Evolutionary conservation across 2,888 invertebrate species (phyloP).

Genomic region (Desoria tigrina): DNA sequence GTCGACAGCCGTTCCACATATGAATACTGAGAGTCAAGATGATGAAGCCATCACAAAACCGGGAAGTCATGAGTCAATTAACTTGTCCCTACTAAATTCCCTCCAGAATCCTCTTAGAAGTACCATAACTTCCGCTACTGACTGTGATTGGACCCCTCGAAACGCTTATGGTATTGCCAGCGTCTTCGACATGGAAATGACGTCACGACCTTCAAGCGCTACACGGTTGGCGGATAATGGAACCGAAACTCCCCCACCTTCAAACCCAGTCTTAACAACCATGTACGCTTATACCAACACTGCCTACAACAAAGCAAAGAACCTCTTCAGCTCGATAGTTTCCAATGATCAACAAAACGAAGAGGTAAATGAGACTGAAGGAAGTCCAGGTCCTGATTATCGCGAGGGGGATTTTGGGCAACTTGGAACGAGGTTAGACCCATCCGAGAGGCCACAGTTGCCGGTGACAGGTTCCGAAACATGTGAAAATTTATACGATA

Average conservation of each 20-base stretch:
- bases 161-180: background rate
- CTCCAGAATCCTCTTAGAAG: background rate
- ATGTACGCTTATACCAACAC: constrained; percentile 8
- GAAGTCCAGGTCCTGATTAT: background rate
- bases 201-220: background rate
- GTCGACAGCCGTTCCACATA: background rate
- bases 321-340: background rate
- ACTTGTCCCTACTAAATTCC: background rate
- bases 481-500: no score
- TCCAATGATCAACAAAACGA: background rate
- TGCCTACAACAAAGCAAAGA: background rate
- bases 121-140: background rate
- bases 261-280: background rate
- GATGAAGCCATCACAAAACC: background rate
- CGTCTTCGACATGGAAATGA: background rate
- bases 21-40: background rate
- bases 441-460: background rate
- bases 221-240: background rate
- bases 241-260: no score
- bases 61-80: background rate
- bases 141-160: background rate
- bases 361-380: background rate
- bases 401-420: no score
- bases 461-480: background rate
- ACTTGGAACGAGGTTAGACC: background rate